These are phyloP conservation scores for Gasteruption jaculator DNA, from an alignment of 2,888 invertebrate genomes.

Conservation along the genomic window DNA sequence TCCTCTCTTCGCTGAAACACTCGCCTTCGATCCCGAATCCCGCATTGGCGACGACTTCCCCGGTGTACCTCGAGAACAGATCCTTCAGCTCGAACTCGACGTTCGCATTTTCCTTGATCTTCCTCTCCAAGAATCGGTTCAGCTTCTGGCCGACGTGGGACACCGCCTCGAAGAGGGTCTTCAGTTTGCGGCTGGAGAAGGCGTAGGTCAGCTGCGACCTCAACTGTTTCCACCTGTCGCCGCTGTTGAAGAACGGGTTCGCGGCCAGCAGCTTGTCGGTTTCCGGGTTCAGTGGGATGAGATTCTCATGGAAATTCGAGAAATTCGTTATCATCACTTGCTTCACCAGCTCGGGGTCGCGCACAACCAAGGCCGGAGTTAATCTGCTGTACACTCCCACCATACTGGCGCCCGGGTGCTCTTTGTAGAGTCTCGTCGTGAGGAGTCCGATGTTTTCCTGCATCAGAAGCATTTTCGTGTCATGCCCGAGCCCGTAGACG, in stretches of 20 bases:
- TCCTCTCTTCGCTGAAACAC: constrained; percentile 24
- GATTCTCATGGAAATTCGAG: constrained; percentile 28
- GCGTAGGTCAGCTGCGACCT: constrained; percentile 13
- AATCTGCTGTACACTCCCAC: constrained; percentile 18
- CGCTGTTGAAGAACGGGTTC: constrained; percentile 31
- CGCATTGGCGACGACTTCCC: constrained; percentile 26
- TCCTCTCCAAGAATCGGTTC: constrained; percentile 12
- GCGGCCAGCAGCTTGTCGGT: constrained; percentile 26
- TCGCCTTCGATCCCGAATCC: constrained; percentile 32
- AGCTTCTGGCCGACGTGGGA: constrained; percentile 28
- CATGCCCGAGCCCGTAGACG: constrained; percentile 21
- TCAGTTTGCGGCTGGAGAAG: constrained; percentile 22
- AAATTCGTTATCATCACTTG: constrained; percentile 29
- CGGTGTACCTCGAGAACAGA: constrained; percentile 23
- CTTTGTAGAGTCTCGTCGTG: constrained; percentile 13
- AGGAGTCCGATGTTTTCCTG: constrained; percentile 11
- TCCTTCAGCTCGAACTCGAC: constrained; percentile 26
- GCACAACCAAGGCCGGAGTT: constrained; percentile 25
- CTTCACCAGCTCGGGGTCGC: constrained; percentile 33
- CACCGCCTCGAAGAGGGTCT: constrained; percentile 30
- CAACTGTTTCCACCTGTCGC: constrained; percentile 26
- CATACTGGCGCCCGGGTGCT: constrained; percentile 14
- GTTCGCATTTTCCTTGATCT: constrained; percentile 5
- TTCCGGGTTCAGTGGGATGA: constrained; percentile 18
- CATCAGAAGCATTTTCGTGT: constrained; percentile 5